Base-by-base conservation (phyloP, 2,888 invertebrate species). In the Netelia inedita region DNA sequence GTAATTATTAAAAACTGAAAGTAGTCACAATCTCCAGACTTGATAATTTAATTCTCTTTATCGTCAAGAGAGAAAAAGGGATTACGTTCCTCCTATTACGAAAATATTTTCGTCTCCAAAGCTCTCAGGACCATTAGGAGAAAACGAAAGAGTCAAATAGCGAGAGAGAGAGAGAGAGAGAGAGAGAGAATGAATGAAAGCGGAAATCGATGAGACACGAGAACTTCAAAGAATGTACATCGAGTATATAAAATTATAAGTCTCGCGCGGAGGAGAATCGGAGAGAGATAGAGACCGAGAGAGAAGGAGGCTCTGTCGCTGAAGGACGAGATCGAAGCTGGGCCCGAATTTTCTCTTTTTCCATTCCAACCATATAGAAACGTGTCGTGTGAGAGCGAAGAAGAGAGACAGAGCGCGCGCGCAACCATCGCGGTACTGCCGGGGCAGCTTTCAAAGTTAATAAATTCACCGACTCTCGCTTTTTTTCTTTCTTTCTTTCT, bases 371-470 rank as follows among this genome's bases (percentile, higher is more conserved):
- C 66, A 55, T 71, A 46, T 46, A 74, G 19, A 66, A 84, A 79
- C 35, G 35, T 65, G 53, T 69, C 43, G 59, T 55, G 79, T 16
- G 71, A 59, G 86, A 43, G 61, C 53, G 14, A 79, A 59, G 74
- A 63, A 65, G 80, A 71, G 88, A 89, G 88, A 43, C 35, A 55
- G 35, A 66, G 66, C 46, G 21, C 73, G 66, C 74, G 43, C 86
- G 79, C 87, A 89, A 90, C 19, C 89, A 85, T 88, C 88, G 87
- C 88, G 88, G 88, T 87, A 90, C 89, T 83, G 90, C 88, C 35
- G 84, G 89, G 82, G 86, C 89, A 88, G 91, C 90, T 92, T 92
- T 92, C 87, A 90, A 92, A 91, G 91, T 92, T 92, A 92, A 92
- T 92, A 92, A 92, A 92, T 92, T 92, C 90, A 89, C 89, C 88